phyloP scores from a whole-genome alignment of 1,140 invertebrate genomes.

The Zaprionus nigranus region DNA sequence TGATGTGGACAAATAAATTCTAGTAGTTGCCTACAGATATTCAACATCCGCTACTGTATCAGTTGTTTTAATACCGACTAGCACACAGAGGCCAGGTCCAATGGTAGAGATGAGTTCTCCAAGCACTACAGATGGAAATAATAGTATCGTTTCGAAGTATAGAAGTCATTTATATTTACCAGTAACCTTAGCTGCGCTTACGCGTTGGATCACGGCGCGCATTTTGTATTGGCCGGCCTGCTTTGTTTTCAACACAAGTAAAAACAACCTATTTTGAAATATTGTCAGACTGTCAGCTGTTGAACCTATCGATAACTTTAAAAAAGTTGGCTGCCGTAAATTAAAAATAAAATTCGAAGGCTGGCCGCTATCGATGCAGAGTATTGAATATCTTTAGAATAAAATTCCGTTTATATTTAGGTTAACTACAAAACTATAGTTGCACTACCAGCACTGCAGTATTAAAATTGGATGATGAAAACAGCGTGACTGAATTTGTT shows the following conservation, averaged over 20 bases:
- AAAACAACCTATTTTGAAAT: neutral
- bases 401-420: no score
- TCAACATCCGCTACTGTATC: slow-evolving; percentile 93
- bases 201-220: slow-evolving; percentile 89
- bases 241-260: neutral
- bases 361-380: no score
- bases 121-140: slow-evolving; percentile 87
- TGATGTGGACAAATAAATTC: neutral
- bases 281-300: neutral
- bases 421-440: no score
- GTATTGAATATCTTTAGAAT: no score
- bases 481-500: no score
- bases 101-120: slow-evolving; percentile 92
- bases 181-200: slow-evolving; percentile 89
- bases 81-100: slow-evolving; percentile 92
- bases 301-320: slow-evolving; percentile 1
- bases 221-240: slow-evolving; percentile 36
- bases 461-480: no score
- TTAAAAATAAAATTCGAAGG: no score
- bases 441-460: no score
- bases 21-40: slow-evolving; percentile 90
- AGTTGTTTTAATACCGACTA: slow-evolving; percentile 92
- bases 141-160: neutral
- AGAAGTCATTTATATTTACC: slow-evolving; percentile 85
- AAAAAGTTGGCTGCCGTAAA: no score